These are phyloP conservation scores for Drosophila affinis DNA, from an alignment of 2,888 invertebrate genomes.

Conservation along the genomic window DNA sequence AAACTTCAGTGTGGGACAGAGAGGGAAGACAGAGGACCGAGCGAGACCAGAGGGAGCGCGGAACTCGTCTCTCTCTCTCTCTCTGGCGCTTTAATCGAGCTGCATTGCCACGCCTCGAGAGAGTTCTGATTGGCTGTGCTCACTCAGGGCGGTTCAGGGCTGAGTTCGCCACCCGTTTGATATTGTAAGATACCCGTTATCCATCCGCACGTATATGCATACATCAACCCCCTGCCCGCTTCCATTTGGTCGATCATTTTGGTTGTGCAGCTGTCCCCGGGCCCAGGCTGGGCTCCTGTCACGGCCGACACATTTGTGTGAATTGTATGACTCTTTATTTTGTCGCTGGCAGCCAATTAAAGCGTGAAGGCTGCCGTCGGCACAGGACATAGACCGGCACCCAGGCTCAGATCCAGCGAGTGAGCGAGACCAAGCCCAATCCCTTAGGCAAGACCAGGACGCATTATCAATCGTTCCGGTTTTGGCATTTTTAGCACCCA, in stretches of 20 bases:
- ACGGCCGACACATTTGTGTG: conserved; percentile 37
- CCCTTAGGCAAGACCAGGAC: conserved; percentile 44
- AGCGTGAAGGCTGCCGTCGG: conserved; percentile 83
- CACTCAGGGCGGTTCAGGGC: conserved; percentile 56
- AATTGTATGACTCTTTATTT: conserved; percentile 68
- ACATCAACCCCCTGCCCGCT: conserved; percentile 42
- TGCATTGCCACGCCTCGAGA: conserved; percentile 56
- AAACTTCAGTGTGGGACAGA: conserved; percentile 36
- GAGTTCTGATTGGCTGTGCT: conserved; percentile 64
- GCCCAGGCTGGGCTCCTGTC: conserved; percentile 61
- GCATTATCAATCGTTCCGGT: conserved; percentile 78
- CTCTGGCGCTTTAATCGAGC: conserved; percentile 62
- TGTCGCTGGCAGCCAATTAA: conserved; percentile 81
- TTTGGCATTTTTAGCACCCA: conserved; percentile 72
- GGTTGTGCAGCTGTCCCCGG: conserved; percentile 56
- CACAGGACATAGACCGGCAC: conserved; percentile 57
- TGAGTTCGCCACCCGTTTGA: conserved; percentile 60
- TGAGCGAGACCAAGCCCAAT: conserved; percentile 43
- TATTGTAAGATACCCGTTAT: conserved; percentile 56
- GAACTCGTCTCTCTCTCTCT: background rate
- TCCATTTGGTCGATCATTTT: conserved; percentile 27
- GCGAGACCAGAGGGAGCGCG: conserved; percentile 16
- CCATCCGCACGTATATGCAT: conserved; percentile 6
- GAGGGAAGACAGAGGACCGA: conserved; percentile 25
- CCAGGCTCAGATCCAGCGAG: conserved; percentile 49